Evolutionary conservation across 2,113 vertebrate species (phyloP).

Genomic region (Glareola pratincola): DNA sequence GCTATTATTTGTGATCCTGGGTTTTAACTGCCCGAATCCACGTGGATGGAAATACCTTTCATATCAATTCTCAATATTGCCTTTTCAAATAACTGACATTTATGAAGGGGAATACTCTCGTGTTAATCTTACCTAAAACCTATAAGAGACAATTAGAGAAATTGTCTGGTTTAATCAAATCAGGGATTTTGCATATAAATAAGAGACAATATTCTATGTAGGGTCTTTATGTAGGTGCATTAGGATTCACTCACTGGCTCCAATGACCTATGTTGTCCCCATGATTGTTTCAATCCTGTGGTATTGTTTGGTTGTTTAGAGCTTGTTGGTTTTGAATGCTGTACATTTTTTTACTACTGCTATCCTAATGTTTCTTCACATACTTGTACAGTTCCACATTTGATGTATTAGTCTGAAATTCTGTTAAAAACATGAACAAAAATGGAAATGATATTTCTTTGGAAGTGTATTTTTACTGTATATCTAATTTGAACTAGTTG

Average conservation of each 20-base stretch:
- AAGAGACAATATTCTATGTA: conserved; percentile 64
- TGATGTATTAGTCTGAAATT: conserved; percentile 77
- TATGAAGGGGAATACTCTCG: conserved; percentile 12
- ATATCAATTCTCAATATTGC: conserved; percentile 30
- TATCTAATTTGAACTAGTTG: conserved; percentile 66
- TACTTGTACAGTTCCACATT: conserved; percentile 75
- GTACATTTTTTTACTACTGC: conserved; percentile 76
- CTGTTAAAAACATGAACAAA: conserved; percentile 77
- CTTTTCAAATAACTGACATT: conserved; percentile 26
- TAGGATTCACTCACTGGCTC: conserved; percentile 58
- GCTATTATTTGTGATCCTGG: background rate
- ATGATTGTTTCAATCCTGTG: conserved; percentile 69
- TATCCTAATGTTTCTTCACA: conserved; percentile 70
- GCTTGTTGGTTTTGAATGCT: conserved; percentile 72
- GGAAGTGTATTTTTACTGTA: conserved; percentile 71
- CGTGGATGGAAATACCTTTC: conserved; percentile 10
- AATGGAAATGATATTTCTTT: conserved; percentile 73
- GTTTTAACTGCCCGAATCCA: conserved; percentile 41
- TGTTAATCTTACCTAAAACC: conserved; percentile 47
- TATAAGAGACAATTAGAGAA: conserved; percentile 60
- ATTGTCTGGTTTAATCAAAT: conserved; percentile 67
- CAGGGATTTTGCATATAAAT: conserved; percentile 71
- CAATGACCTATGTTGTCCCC: conserved; percentile 63
- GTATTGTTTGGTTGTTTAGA: conserved; percentile 70
- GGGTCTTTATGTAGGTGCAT: conserved; percentile 67